Base-by-base conservation (phyloP, 2,113 vertebrate species). In the Galbula dea region DNA sequence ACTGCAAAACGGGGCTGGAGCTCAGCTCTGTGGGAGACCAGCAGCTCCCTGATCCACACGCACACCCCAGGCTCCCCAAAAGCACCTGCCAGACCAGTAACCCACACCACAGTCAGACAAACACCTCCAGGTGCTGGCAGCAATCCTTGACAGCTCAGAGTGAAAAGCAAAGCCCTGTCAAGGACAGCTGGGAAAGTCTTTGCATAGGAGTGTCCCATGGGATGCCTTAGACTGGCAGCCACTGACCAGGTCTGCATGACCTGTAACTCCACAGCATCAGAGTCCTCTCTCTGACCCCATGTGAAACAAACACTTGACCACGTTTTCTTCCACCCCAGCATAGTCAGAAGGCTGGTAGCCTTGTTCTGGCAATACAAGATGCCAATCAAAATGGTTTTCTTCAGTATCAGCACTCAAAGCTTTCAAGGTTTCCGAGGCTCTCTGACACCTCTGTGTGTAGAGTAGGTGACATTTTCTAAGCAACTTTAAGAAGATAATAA, bases 181-280 rank as follows among this genome's bases (percentile, higher is more conserved):
- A 87, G 48, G 52, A 37, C 66, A 85, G 51, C 34, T 39, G 71
- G 29, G 26, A 69, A 41, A 67, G 39, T 37, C 22, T 71, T 45
- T 6, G 0, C 24, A 10, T 3, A 1, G 2, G 32, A 3, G 11
- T 29, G 89, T 89, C 55, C 66, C 30, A 27, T 0, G 2, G 30
- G 66, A 87, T 29, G 41, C 51, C 55, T 49, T 49, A 34, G 59
- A 68, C 34, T 2, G 0, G 16, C 26, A 32, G 74, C 41, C 1
- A 2, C 59, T 52, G 36, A 14, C 29, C 0, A 2, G n/a, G 10
- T 49, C 48, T 49, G 46, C 18, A 36, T 37, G 43, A 71, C 21
- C 55, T 49, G 45, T 24, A 46, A 8, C 20, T 49, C 39, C 67
- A 84, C 45, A 73, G 61, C 51, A 75, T 27, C 27, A 29, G 27